A percentile compares a stretch with the other conserved stretches of the same genome.
These are phyloP conservation scores for Isotomurus palustris DNA, from an alignment of 2,888 invertebrate species.

Conservation along the genomic window DNA sequence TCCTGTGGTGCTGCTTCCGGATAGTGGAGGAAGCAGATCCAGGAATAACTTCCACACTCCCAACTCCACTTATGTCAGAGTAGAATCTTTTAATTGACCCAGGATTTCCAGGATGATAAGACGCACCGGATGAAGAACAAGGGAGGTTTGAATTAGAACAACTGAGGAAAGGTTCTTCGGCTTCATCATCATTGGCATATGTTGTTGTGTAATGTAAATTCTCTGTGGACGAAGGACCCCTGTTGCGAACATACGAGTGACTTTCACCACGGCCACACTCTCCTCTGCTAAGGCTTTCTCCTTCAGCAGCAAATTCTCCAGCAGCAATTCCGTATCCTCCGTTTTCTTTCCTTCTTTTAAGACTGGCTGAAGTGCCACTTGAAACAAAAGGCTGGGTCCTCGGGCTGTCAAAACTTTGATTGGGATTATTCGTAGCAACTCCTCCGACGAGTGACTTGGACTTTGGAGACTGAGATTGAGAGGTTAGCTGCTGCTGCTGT, in stretches of 20 bases:
- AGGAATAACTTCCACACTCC: too few relatives aligned
- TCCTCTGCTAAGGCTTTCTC: neutral
- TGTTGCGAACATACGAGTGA: too few relatives aligned
- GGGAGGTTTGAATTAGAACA: too few relatives aligned
- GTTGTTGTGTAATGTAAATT: slow-evolving; percentile 9
- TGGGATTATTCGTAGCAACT: too few relatives aligned
- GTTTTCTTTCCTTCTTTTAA: slow-evolving; percentile 8
- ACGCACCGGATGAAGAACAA: neutral
- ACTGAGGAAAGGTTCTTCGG: too few relatives aligned
- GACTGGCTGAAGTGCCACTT: neutral
- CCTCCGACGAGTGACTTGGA: neutral
- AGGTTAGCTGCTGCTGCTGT: too few relatives aligned
- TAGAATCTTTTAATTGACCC: slow-evolving; percentile 5
- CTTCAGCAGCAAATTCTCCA: neutral
- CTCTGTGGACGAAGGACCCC: too few relatives aligned
- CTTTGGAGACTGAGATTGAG: neutral
- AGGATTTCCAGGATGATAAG: slow-evolving; percentile 1
- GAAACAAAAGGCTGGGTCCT: neutral
- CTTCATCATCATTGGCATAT: neutral
- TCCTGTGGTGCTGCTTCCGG: too few relatives aligned
- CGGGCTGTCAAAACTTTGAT: neutral
- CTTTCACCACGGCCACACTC: slow-evolving; percentile 3
- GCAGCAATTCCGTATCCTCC: neutral
- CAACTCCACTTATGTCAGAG: neutral
- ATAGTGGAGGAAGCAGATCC: too few relatives aligned